These are phyloP conservation scores for Tortricodes alternella DNA, from an alignment of 2,888 invertebrate genomes.

Conservation along the genomic window DNA sequence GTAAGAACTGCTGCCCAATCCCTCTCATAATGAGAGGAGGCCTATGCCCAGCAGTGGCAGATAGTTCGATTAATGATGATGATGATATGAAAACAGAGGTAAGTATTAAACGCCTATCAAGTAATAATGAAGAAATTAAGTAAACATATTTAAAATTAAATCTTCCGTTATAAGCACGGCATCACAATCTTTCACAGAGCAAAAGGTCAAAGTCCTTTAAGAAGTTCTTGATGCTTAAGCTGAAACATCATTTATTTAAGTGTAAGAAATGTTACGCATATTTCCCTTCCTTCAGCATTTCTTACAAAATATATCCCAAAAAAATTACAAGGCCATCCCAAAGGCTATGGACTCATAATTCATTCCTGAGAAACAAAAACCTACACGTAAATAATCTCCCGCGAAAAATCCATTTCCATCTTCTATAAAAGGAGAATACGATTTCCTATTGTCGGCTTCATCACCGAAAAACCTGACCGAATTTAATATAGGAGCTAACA, in stretches of 20 bases:
- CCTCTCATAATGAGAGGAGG: no score
- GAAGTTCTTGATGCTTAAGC: neutral
- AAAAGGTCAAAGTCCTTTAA: neutral
- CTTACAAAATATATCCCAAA: neutral
- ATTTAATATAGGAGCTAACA: constrained; percentile 76
- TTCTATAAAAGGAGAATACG: constrained; percentile 61
- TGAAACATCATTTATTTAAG: neutral
- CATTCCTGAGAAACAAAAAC: constrained; percentile 35
- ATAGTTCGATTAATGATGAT: no score
- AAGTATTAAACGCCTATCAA: no score
- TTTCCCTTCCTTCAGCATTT: neutral
- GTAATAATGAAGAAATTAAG: no score
- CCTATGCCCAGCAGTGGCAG: no score
- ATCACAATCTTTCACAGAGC: no score
- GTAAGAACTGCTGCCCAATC: no score
- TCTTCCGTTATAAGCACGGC: no score
- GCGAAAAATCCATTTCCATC: constrained; percentile 56
- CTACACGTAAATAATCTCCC: constrained; percentile 57
- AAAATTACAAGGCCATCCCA: neutral
- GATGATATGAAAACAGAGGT: no score
- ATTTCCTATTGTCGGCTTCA: constrained; percentile 66
- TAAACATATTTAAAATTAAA: no score
- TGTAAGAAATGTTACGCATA: neutral
- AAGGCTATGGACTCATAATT: constrained; percentile 4
- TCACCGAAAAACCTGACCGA: constrained; percentile 69